Conservation (phyloP, 2,113 vertebrate genomes). For the Eidolon helvum region DNA sequence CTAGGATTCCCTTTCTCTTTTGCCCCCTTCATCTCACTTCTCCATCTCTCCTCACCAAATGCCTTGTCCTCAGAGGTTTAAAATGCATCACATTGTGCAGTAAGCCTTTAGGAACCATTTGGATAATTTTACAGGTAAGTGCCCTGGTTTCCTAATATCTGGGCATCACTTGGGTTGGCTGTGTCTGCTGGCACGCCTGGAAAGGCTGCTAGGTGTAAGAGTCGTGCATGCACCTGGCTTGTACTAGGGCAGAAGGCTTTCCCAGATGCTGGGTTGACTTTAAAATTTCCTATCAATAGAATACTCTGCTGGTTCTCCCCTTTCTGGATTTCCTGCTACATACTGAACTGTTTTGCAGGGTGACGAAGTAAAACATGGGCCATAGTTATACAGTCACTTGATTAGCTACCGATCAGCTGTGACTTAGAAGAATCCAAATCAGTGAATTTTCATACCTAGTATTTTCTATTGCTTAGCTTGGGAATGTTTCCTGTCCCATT, state of each 20-base stretch:
- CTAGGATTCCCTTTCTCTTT: neutral
- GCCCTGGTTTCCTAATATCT: neutral
- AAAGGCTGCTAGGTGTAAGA: neutral
- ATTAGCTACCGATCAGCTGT: neutral
- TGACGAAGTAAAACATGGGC: neutral
- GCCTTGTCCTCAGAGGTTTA: neutral
- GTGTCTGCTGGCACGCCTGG: accelerated
- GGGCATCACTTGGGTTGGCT: neutral
- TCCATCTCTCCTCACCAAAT: neutral
- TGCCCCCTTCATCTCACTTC: neutral
- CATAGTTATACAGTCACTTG: neutral
- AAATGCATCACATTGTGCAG: neutral
- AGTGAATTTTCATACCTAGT: neutral
- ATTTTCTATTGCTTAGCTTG: slow-evolving; percentile 14
- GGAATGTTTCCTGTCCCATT: neutral
- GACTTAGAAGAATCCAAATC: neutral
- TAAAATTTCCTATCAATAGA: neutral
- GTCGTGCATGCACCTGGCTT: neutral
- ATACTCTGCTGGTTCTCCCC: too few relatives aligned
- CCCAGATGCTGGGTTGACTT: neutral
- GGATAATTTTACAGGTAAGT: neutral
- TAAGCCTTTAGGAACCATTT: neutral
- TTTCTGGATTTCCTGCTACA: neutral
- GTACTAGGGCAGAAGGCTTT: neutral
- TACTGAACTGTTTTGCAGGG: neutral